Evolutionary conservation across 2,113 vertebrate genomes (phyloP).

Genomic region (Aldabrachelys gigantea): DNA sequence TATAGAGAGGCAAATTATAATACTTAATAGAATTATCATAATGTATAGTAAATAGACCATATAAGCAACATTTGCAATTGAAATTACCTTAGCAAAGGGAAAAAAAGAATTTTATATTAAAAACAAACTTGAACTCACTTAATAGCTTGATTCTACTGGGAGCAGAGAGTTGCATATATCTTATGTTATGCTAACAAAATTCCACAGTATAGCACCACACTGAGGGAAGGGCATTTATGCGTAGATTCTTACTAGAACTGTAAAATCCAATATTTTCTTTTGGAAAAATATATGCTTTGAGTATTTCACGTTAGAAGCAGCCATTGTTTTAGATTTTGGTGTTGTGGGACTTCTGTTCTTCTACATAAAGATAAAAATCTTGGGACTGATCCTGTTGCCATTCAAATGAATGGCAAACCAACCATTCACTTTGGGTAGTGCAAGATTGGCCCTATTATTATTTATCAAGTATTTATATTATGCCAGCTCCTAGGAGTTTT

Average conservation of each 20-base stretch:
- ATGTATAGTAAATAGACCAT: neutral
- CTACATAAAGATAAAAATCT: neutral
- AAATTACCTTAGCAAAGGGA: neutral
- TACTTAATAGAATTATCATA: neutral
- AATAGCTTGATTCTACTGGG: neutral
- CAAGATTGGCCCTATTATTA: neutral
- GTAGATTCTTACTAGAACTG: neutral
- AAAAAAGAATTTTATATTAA: neutral
- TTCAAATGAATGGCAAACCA: neutral
- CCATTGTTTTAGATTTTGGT: fast-evolving
- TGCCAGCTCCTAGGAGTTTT: neutral
- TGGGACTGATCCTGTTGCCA: neutral
- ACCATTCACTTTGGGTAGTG: neutral
- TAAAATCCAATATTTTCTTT: neutral
- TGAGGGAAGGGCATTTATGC: neutral
- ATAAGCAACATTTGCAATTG: neutral
- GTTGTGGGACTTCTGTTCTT: neutral
- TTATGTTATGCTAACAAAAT: neutral
- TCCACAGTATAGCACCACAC: neutral
- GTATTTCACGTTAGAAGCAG: neutral
- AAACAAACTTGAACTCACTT: neutral
- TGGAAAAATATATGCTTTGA: neutral
- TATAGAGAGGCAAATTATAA: neutral
- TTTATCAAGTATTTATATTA: neutral
- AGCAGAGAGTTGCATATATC: neutral